Percentiles rank a stretch among this genome's conserved stretches.
phyloP scores from a whole-genome alignment of 2,888 invertebrate species.

The Zeuzera pyrina region DNA sequence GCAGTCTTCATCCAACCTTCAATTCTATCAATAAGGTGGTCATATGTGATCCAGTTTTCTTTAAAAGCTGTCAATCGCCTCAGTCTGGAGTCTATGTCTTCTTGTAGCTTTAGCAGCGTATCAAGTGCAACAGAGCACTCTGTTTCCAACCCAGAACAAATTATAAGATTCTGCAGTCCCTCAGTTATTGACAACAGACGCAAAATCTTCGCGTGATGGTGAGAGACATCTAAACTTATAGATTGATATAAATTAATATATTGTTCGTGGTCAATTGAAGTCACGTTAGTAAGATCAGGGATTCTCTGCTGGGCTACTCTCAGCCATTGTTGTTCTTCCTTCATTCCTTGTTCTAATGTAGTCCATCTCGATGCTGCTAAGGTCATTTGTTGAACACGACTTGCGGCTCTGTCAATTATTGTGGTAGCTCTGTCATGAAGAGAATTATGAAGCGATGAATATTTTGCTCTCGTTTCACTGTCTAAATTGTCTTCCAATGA shows the following conservation, averaged over 20 bases:
- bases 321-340: conserved; percentile 87
- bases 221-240: conserved; percentile 82
- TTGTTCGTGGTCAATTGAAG: conserved; percentile 87
- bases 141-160: conserved; percentile 82
- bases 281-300: conserved; percentile 85
- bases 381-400: conserved; percentile 87
- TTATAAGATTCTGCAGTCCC: conserved; percentile 81
- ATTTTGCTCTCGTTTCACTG: conserved; percentile 81
- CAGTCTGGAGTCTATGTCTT: conserved; percentile 82
- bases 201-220: conserved; percentile 84
- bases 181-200: conserved; percentile 82
- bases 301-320: conserved; percentile 88
- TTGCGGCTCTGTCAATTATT: conserved; percentile 86
- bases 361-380: conserved; percentile 90
- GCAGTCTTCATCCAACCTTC: conserved; percentile 84
- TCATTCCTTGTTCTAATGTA: conserved; percentile 84
- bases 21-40: conserved; percentile 79
- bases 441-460: conserved; percentile 81
- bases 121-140: conserved; percentile 82
- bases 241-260: conserved; percentile 89
- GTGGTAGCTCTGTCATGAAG: conserved; percentile 83
- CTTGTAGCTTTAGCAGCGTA: conserved; percentile 80
- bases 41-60: conserved; percentile 85
- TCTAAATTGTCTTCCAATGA: conserved; percentile 89
- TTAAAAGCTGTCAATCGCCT: conserved; percentile 81